Percentiles rank a stretch among this genome's conserved stretches.
Conservation (phyloP, 2,113 vertebrate genomes). For the Bos taurus region ARS-UCD2.0 NC_037342.1:34604001-34604500, state of each 20-base stretch:
- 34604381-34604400: neutral
- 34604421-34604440: neutral
- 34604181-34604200: neutral
- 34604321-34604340: neutral
- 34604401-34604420: neutral
- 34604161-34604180: neutral
- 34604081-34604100: neutral
- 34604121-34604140: neutral
- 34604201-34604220: neutral
- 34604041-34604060: slow-evolving; percentile 11
- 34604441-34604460: neutral
- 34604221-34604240: neutral
- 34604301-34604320: neutral
- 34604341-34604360: neutral
- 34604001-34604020: neutral
- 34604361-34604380: neutral
- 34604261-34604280: neutral
- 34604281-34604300: neutral
- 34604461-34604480: neutral
- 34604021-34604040: neutral
- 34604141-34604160: neutral
- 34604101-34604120: neutral
- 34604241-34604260: neutral
- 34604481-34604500: neutral
- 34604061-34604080: neutral